Evolutionary conservation across 2,797 vertebrate species (phyloP).

Genomic region (Pangasius mekongensis): DNA sequence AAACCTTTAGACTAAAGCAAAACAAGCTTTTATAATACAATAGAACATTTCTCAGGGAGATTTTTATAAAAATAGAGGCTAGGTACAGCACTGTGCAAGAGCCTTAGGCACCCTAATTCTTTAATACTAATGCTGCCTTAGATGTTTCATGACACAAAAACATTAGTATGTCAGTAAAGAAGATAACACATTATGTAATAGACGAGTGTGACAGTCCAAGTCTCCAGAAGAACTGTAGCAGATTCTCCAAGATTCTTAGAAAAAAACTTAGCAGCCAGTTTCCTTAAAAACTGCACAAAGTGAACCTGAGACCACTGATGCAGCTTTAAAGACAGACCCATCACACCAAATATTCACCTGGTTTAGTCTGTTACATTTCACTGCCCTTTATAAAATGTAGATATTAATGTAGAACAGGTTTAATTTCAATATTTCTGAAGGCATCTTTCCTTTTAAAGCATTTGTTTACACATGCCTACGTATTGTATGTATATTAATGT

Average conservation of each 20-base stretch:
- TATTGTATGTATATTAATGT: not conserved
- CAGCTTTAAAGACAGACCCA: not conserved
- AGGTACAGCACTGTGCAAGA: not conserved
- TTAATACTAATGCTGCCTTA: not conserved
- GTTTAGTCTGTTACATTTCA: not conserved
- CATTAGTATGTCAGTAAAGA: not conserved
- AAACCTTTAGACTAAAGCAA: not conserved
- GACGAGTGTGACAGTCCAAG: too few species aligned
- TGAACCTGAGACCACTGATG: not conserved
- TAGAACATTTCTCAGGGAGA: not conserved
- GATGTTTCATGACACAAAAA: not conserved
- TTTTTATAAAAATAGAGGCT: not conserved
- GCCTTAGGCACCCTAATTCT: not conserved
- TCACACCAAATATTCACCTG: not conserved
- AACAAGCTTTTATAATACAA: not conserved
- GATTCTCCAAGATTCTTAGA: not conserved
- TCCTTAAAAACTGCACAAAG: not conserved
- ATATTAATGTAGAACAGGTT: not conserved
- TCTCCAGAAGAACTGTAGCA: not conserved
- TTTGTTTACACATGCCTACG: not conserved
- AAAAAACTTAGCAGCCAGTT: not conserved
- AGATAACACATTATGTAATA: not conserved
- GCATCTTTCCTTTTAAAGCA: not conserved
- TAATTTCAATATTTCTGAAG: not conserved
- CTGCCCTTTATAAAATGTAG: not conserved